Evolutionary conservation across 2,797 vertebrate species (phyloP), one percentile per base, ranked within the genome.

Genomic region (Lycodopsis pacificus): DNA sequence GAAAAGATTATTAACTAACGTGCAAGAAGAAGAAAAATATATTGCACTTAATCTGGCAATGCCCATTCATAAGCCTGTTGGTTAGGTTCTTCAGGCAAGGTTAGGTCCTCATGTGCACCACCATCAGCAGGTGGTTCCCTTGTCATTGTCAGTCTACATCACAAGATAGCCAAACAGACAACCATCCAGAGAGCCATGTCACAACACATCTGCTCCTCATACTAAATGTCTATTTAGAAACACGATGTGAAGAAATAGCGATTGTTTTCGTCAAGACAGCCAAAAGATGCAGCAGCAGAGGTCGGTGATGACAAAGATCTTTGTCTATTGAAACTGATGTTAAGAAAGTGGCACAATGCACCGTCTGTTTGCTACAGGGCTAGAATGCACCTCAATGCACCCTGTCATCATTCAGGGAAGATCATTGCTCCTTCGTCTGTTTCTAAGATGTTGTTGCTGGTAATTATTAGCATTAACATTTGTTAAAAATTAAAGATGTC

Each of bases 121-220:
- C 27, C 27, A 27, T 27, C 82, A 81, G 81, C 73, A 81, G 80
- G 85, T 88, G 85, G 86, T 78, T 87, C 85, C 80, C 83, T 91
- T 91, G 89, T 94, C 91, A 91, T 75, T 89, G 88, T 88, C 84
- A 82, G 79, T 90, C 76, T 90, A 32, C 70, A 86, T 93, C 89
- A 92, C 68, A 57, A 80, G 79, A 77, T 84, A 80, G 77, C 79
- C 85, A 86, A 83, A 90, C 75, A 82, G 81, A 86, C 84, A 89
- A 76, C 77, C 76, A 75, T 83, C 81, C 91, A 80, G 81, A 84
- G 76, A 90, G 86, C 44, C 71, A 84, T 73, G 87, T 91, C 89
- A 86, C 56, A 82, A 89, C 87, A 84, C 68, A 88, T 93, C 89
- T 90, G 86, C 83, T 81, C 72, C 61, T 90, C 72, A 86, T 82